Percentiles rank a stretch among this genome's conserved stretches.
Evolutionary conservation across 2,888 invertebrate species (phyloP).

Genomic region (Cantharis rustica): DNA sequence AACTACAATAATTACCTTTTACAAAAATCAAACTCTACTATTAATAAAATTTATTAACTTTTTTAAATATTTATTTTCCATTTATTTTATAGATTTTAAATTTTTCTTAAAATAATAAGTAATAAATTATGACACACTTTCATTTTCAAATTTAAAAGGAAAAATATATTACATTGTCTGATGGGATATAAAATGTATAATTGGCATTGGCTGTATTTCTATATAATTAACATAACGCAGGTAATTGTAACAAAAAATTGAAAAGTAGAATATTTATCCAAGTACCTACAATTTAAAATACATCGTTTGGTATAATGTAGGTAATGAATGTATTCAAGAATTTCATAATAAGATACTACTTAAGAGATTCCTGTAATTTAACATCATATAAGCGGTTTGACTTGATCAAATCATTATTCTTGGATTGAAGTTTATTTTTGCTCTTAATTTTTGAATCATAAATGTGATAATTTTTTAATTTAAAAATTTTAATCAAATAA

Average conservation of each 20-base stretch:
- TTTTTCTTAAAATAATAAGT: no score
- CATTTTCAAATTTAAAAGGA: no score
- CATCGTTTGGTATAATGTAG: neutral
- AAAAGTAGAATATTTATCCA: neutral
- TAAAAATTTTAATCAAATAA: neutral
- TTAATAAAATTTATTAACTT: no score
- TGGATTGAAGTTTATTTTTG: neutral
- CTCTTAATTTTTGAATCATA: neutral
- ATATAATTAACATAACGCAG: neutral
- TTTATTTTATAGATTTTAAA: no score
- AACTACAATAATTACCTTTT: no score
- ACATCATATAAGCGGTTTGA: neutral
- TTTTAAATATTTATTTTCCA: no score
- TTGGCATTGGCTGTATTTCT: neutral
- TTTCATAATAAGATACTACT: neutral
- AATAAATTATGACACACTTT: no score
- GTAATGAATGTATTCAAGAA: neutral
- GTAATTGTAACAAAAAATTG: neutral
- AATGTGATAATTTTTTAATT: neutral
- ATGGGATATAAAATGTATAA: neutral
- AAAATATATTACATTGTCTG: no score
- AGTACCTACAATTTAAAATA: neutral
- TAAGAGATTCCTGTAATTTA: neutral
- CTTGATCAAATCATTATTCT: neutral
- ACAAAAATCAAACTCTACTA: no score